Evolutionary conservation across 2,797 vertebrate genomes (phyloP), one percentile per base, ranked within the genome.

Genomic region (Propithecus perrieri): DNA sequence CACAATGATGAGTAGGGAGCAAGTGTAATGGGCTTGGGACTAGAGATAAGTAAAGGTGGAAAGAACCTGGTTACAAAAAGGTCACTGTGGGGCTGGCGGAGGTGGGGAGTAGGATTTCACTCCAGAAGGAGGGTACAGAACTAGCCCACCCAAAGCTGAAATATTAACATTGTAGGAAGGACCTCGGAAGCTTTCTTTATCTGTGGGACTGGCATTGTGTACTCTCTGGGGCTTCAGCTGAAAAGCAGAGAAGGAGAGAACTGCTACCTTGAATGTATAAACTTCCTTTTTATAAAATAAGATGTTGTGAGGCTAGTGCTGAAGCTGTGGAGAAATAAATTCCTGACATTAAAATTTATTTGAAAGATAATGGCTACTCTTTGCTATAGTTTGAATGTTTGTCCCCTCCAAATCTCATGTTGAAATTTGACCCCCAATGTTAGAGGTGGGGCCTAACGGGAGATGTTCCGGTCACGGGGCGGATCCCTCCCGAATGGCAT

Each of bases 71-170:
- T 72, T 38, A 72, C 22, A 2, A 57, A 53, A 0, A 85, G 35
- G 50, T 55, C n/a, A 43, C 35, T 0, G 4, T 2, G 3, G 17
- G 24, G 12, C 4, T 53, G 17, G 33, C 26, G 13, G 20, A 5
- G 18, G 13, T 22, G 12, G 22, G 35, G 41, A 78, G 18, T 0
- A 28, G 20, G 10, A 18, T 69, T 55, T 79, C 28, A 63, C 43
- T 17, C 30, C 26, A 50, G 53, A n/a, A 28, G 17, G 18, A 24
- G 9, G 43, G 33, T 4, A 1, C 7, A 24, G 43, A 90, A 94
- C 43, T 17, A n/a, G 11, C 33, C 41, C 48, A 55, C 24, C 9
- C 46, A 30, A 22, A 78, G 74, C 0, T 67, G 81, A 57, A 15
- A 74, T 10, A 38, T 55, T 83, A 57, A 48, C 8, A 10, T 9